phyloP scores from a whole-genome alignment of 1,140 invertebrate species.

The Macrobrachium nipponense region DNA sequence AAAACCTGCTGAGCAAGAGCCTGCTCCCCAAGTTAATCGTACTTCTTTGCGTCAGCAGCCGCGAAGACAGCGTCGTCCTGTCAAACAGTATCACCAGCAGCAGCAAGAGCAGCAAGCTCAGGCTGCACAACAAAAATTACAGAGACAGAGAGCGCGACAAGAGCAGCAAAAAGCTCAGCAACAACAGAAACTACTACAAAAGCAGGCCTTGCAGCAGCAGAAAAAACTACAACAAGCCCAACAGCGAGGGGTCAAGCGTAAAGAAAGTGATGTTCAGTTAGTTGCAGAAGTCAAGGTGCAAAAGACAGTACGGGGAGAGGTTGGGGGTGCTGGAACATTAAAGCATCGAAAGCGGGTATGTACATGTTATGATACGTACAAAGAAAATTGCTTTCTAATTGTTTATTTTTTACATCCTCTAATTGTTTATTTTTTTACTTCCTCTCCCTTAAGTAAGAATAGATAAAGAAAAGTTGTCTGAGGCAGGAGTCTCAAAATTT shows the following conservation, averaged over 20 bases:
- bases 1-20: not conserved
- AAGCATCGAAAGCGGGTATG: constrained; percentile 50
- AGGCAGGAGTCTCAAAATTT: not conserved
- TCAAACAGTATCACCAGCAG: constrained; percentile 51
- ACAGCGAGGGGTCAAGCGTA: constrained; percentile 45
- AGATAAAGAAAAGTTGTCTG: not conserved
- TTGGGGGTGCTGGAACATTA: constrained; percentile 50
- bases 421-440: not conserved
- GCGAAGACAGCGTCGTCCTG: constrained; percentile 39
- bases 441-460: not conserved
- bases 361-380: too few species aligned
- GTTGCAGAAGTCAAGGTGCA: constrained; percentile 36
- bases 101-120: constrained; percentile 35
- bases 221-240: not conserved
- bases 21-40: not conserved
- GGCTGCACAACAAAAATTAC: constrained; percentile 11
- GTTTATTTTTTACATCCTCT: not conserved
- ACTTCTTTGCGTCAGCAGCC: not conserved
- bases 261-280: constrained; percentile 36
- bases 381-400: too few species aligned
- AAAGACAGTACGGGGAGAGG: constrained; percentile 54
- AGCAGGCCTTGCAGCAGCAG: constrained; percentile 8
- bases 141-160: constrained; percentile 23
- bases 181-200: constrained; percentile 28
- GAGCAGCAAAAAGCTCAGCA: constrained; percentile 23